Evolutionary conservation across 2,797 vertebrate genomes (phyloP), one percentile per base, ranked within the genome.

Genomic region (Kryptopterus vitreolus): DNA sequence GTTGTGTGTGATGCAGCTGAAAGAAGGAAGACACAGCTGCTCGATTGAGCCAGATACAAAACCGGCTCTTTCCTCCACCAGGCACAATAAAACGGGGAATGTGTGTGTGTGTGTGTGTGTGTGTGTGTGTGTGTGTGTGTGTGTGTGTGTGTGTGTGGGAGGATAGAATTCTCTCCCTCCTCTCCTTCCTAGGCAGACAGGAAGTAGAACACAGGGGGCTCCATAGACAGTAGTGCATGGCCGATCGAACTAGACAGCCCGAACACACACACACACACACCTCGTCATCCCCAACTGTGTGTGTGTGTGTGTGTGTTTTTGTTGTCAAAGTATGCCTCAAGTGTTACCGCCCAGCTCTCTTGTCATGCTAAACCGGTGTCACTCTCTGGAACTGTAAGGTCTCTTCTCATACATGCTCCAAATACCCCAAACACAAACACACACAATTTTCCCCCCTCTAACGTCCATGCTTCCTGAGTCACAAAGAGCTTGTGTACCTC

Each of bases 361-460:
- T 93, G 91, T 94, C 89, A 93, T 93, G 91, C 90, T 92, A 93
- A 93, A 89, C 86, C 88, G 84, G 89, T 87, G 83, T 88, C 88
- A 73, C 87, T 92, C 90, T 91, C 89, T 91, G 91, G 90, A 93
- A 92, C 90, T 92, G 90, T 92, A 92, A 87, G 88, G 88, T 89
- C 85, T 90, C 91, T 94, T 90, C 91, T 93, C 91, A 89, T 70
- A 76, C 76, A 81, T 79, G 59, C 70, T 72, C 77, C 76, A 79
- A 83, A 87, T 69, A 73, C 75, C 70, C 72, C 63, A 65, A 76
- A 77, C 82, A 81, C 82, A 68, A 79, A 83, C 77, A 58, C 57
- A 57, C 72, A 59, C 79, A 68, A 59, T 78, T 77, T 85, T n/a
- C n/a, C 81, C 82, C 84, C 85, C 83, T 79, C 85, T 85, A 71